These are phyloP conservation scores for Perognathus longimembris DNA, from an alignment of 2,113 vertebrate genomes.

Conservation along the genomic window DNA sequence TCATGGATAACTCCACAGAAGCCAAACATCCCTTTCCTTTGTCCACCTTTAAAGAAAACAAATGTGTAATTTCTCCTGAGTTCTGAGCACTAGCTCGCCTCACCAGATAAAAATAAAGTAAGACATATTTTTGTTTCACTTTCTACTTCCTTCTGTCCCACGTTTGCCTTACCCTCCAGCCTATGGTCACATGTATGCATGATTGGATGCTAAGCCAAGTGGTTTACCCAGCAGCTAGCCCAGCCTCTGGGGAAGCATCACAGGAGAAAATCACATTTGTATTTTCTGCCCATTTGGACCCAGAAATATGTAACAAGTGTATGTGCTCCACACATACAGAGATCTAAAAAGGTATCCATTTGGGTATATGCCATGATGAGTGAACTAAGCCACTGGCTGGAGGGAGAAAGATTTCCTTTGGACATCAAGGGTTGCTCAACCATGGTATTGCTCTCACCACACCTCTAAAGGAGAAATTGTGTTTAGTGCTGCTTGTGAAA, in stretches of 20 bases:
- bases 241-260: not conserved
- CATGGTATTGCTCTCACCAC: not conserved
- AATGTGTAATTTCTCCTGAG: not conserved
- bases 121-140: constrained; percentile 36
- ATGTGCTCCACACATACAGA: not conserved
- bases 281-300: not conserved
- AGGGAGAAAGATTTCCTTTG: not conserved
- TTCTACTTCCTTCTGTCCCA: not conserved
- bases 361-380: not conserved
- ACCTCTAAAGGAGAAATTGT: not conserved
- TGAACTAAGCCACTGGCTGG: not conserved
- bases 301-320: not conserved
- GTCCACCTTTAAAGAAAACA: not conserved
- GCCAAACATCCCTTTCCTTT: not conserved
- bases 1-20: no score
- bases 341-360: not conserved
- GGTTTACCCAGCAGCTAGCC: not conserved
- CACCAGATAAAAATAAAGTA: constrained; percentile 7
- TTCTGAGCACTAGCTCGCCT: not conserved
- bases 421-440: not conserved
- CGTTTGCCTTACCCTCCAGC: not conserved
- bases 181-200: not conserved
- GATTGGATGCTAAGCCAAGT: not conserved
- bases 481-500: not conserved
- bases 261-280: not conserved